Percentiles rank a stretch among this genome's conserved stretches.
These are phyloP conservation scores for Callimorpha dominula DNA, from an alignment of 2,888 invertebrate genomes.

Conservation along the genomic window DNA sequence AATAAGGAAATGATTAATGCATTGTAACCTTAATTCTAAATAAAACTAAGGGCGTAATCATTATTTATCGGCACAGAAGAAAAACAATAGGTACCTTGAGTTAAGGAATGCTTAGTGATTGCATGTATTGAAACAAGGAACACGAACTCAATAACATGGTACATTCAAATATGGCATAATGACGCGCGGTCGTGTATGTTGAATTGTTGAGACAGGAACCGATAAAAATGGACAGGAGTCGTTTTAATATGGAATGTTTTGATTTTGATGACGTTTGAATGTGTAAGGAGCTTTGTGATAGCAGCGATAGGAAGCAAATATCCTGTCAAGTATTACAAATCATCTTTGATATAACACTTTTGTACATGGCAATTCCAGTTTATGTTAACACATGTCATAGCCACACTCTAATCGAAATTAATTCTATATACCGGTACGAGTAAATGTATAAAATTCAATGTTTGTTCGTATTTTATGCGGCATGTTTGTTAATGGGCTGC, in stretches of 20 bases:
- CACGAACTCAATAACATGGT: constrained; percentile 15
- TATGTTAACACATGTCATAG: no score
- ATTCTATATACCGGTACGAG: no score
- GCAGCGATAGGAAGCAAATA: not conserved
- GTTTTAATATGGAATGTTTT: constrained; percentile 1
- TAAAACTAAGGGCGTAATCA: constrained; percentile 17
- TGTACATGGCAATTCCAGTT: no score
- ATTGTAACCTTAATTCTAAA: not conserved
- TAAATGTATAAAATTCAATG: no score
- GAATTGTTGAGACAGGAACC: constrained; percentile 18
- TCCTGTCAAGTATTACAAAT: not conserved
- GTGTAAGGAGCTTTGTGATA: not conserved
- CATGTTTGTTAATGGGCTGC: no score
- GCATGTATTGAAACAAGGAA: constrained; percentile 15
- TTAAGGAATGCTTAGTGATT: constrained; percentile 15
- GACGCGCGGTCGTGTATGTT: constrained; percentile 1
- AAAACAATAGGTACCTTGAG: constrained; percentile 5
- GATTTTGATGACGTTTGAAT: not conserved
- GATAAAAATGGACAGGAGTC: constrained; percentile 14
- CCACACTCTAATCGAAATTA: no score
- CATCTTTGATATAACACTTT: not conserved
- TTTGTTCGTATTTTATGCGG: no score
- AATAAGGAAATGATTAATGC: not conserved
- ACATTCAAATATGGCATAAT: constrained; percentile 17
- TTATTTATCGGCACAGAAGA: constrained; percentile 5